Percentiles rank a stretch among this genome's conserved stretches.
phyloP scores from a whole-genome alignment of 2,113 vertebrate species.

The Tylochromis polylepis region DNA sequence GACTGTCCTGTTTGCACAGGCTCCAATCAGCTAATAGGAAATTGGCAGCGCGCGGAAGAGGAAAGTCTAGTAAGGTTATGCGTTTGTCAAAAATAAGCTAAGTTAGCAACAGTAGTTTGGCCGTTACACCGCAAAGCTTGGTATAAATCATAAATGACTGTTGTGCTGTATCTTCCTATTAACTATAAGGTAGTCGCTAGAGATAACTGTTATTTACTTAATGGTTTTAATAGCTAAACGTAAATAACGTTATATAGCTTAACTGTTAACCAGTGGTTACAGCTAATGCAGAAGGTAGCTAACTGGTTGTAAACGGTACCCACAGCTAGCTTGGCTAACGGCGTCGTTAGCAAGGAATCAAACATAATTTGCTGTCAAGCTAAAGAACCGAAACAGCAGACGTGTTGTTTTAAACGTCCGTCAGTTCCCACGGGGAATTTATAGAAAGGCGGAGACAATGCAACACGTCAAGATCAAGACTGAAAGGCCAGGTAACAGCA shows the following conservation, averaged over 20 bases:
- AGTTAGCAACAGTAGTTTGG: constrained; percentile 16
- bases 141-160: background rate
- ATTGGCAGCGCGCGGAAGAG: constrained; percentile 76
- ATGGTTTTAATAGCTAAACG: background rate
- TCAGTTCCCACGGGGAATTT: background rate
- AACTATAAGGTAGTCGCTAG: background rate
- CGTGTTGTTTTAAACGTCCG: background rate
- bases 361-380: background rate
- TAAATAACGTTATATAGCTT: background rate
- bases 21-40: constrained; percentile 55
- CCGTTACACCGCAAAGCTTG: background rate
- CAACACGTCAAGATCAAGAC: constrained; percentile 79
- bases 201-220: too few species aligned
- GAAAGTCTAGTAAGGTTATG: constrained; percentile 53
- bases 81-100: constrained; percentile 35
- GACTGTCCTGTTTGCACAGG: accelerated
- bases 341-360: background rate
- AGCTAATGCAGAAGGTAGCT: background rate
- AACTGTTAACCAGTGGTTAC: background rate
- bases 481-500: constrained; percentile 74
- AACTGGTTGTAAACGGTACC: background rate
- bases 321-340: background rate
- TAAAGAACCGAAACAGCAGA: background rate
- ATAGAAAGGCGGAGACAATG: constrained; percentile 41
- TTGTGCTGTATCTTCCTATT: background rate